phyloP scores from a whole-genome alignment of 2,797 vertebrate species.

The Streptopelia turtur region DNA sequence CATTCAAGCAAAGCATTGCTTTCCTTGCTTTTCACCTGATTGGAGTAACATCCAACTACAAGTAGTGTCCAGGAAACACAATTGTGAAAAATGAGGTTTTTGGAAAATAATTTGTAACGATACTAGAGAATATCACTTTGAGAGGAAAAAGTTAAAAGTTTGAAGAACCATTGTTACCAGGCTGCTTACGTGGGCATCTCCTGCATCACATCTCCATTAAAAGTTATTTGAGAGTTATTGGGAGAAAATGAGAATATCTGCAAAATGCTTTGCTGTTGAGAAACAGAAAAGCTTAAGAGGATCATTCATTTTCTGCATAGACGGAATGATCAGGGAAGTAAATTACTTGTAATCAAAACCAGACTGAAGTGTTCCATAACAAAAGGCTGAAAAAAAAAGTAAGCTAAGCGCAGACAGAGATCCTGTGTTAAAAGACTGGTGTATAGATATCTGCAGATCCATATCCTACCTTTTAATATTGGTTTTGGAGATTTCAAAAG shows the following conservation, averaged over 20 bases:
- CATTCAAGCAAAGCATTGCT: background rate
- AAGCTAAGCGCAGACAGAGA: background rate
- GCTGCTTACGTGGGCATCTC: background rate
- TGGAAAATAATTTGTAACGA: background rate
- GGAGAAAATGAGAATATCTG: background rate
- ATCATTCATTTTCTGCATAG: background rate
- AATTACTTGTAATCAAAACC: background rate
- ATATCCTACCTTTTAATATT: background rate
- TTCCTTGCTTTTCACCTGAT: background rate
- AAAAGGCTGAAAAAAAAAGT: background rate
- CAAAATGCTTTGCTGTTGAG: background rate
- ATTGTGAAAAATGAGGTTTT: background rate
- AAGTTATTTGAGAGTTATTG: background rate
- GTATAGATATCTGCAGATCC: background rate
- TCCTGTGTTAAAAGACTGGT: background rate
- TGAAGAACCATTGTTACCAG: background rate
- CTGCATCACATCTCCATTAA: background rate
- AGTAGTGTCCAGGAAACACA: background rate
- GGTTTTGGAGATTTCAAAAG: background rate
- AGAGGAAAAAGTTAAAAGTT: background rate
- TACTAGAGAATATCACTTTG: background rate
- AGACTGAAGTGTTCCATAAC: background rate
- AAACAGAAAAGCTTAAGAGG: background rate
- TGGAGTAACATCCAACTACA: background rate
- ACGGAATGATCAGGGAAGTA: background rate